These are phyloP conservation scores for Hipparchia sbordonii DNA, from an alignment of 2,888 invertebrate genomes.

Conservation along the genomic window DNA sequence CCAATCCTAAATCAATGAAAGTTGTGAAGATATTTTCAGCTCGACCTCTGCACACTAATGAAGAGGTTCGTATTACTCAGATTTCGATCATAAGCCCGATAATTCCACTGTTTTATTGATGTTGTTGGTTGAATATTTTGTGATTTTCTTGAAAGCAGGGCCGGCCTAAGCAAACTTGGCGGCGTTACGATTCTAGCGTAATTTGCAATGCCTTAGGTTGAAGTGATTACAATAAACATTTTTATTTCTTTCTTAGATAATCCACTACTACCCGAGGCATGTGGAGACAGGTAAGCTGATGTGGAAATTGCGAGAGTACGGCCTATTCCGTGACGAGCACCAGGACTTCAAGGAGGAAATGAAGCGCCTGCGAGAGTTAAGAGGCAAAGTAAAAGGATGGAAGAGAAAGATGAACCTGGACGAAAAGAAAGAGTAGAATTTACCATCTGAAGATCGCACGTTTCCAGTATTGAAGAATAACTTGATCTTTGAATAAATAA, in stretches of 20 bases:
- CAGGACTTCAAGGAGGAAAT: slow-evolving; percentile 95
- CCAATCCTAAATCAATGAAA: slow-evolving; percentile 89
- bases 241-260: slow-evolving; percentile 54
- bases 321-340: slow-evolving; percentile 93
- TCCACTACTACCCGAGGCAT: slow-evolving; percentile 94
- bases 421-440: slow-evolving; percentile 32
- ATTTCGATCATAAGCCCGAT: too few species aligned
- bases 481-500: background rate
- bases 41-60: slow-evolving; percentile 88
- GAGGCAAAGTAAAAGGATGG: slow-evolving; percentile 88
- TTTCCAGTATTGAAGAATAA: background rate
- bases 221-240: too few species aligned
- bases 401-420: slow-evolving; percentile 56
- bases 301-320: slow-evolving; percentile 88
- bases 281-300: slow-evolving; percentile 89
- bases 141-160: too few species aligned
- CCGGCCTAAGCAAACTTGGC: too few species aligned
- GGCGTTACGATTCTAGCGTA: too few species aligned
- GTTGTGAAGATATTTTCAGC: slow-evolving; percentile 90
- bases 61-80: slow-evolving; percentile 64
- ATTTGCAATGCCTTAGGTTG: too few species aligned
- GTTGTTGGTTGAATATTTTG: too few species aligned
- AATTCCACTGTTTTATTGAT: too few species aligned
- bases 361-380: slow-evolving; percentile 87
- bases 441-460: background rate